Evolutionary conservation across 2,113 vertebrate species (phyloP).

Genomic region (Saguinus midas): DNA sequence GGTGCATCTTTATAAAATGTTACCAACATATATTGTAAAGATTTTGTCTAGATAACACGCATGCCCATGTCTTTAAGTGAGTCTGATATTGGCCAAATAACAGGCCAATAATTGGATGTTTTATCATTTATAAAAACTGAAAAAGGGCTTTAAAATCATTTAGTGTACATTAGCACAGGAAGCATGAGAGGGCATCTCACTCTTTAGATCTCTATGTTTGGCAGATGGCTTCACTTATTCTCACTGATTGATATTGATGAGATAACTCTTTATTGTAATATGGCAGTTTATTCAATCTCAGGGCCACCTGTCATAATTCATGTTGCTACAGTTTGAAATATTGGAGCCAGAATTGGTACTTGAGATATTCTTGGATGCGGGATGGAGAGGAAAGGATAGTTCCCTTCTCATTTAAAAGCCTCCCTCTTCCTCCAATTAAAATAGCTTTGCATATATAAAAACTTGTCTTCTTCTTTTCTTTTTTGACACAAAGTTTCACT

Average conservation of each 20-base stretch:
- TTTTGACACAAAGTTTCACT: too few relatives aligned
- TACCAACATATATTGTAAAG: background rate
- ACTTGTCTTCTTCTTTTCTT: background rate
- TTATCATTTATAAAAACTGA: background rate
- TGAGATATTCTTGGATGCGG: background rate
- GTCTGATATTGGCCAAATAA: background rate
- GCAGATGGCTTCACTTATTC: background rate
- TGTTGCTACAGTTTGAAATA: background rate
- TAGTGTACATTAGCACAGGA: background rate
- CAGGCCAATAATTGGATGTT: background rate
- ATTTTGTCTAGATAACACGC: background rate
- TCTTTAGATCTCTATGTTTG: background rate
- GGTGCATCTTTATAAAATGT: background rate
- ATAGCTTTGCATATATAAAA: background rate
- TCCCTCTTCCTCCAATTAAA: background rate
- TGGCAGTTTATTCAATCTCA: background rate
- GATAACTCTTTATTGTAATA: background rate
- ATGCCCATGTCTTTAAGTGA: background rate
- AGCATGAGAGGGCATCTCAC: background rate
- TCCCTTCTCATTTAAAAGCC: background rate
- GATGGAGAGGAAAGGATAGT: background rate
- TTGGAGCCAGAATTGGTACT: background rate
- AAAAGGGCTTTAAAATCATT: background rate
- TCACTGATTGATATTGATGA: background rate
- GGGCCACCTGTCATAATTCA: background rate